Conservation (phyloP, 2,888 invertebrate species). For the Polietes domitor region DNA sequence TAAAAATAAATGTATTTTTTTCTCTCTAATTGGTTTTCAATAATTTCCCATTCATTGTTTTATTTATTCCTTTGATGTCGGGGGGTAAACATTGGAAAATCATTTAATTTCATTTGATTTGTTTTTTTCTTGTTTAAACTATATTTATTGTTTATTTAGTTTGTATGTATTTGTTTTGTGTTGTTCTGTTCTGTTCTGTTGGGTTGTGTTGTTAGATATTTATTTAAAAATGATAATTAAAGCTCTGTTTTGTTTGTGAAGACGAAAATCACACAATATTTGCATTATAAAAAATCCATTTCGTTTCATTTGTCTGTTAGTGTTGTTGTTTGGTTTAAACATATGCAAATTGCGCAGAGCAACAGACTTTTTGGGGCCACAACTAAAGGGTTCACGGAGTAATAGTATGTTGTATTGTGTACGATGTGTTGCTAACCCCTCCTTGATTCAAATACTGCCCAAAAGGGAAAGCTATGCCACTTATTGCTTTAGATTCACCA, state of each 20-base stretch:
- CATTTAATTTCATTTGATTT: background rate
- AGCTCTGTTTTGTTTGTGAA: slow-evolving; percentile 33
- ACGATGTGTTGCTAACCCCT: too few species aligned
- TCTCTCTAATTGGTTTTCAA: slow-evolving; percentile 11
- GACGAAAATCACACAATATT: slow-evolving; percentile 1
- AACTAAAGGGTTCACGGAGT: too few species aligned
- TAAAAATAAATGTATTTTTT: slow-evolving; percentile 34
- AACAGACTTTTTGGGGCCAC: too few species aligned
- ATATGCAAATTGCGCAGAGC: too few species aligned
- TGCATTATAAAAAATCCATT: slow-evolving; percentile 21
- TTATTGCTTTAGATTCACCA: too few species aligned
- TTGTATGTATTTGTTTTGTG: slow-evolving; percentile 1
- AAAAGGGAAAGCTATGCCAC: too few species aligned
- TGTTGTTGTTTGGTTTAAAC: background rate
- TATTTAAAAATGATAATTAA: slow-evolving; percentile 30
- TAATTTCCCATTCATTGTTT: background rate
- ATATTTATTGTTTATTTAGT: slow-evolving; percentile 10
- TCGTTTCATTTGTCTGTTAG: background rate
- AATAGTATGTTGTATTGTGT: too few species aligned
- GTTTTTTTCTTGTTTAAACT: background rate
- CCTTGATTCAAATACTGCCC: too few species aligned
- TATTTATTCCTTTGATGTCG: slow-evolving; percentile 37
- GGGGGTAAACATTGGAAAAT: slow-evolving; percentile 29
- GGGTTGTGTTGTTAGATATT: slow-evolving; percentile 10
- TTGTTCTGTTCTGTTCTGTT: background rate